A percentile compares a stretch with the other conserved stretches of the same genome.
These are phyloP conservation scores for Pantala flavescens DNA, from an alignment of 1,140 invertebrate genomes.

Conservation along the genomic window DNA sequence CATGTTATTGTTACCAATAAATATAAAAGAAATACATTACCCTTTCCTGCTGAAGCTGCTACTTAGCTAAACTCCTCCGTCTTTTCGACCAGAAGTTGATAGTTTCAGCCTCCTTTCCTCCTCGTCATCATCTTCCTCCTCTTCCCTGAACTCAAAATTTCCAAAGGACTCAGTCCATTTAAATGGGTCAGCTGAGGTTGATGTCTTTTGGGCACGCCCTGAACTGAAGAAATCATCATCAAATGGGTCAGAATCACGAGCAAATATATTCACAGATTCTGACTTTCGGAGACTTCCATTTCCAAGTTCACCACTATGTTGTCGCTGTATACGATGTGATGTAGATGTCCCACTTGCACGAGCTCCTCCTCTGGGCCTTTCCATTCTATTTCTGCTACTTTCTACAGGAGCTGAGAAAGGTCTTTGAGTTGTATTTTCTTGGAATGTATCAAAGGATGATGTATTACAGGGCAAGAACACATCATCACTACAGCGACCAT, in stretches of 20 bases:
- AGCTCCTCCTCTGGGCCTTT: slow-evolving; percentile 25
- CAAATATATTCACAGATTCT: slow-evolving; percentile 78
- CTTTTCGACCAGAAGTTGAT: background rate
- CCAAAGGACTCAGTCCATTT: slow-evolving; percentile 1
- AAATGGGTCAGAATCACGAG: slow-evolving; percentile 68
- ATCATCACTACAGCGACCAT: slow-evolving; percentile 20
- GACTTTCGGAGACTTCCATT: slow-evolving; percentile 43
- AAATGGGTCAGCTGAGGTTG: background rate
- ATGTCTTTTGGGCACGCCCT: slow-evolving; percentile 26
- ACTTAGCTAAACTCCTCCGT: no score
- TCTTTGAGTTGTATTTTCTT: background rate
- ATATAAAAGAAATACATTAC: no score
- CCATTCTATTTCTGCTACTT: slow-evolving; percentile 19
- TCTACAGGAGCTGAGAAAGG: background rate
- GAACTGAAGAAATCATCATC: slow-evolving; percentile 75
- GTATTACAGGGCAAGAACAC: slow-evolving; percentile 22
- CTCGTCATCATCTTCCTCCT: slow-evolving; percentile 9
- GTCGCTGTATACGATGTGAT: slow-evolving; percentile 27
- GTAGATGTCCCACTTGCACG: slow-evolving; percentile 22
- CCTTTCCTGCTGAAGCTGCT: no score
- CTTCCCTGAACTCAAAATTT: background rate
- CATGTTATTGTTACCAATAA: no score
- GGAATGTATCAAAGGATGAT: background rate
- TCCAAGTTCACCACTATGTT: slow-evolving; percentile 25
- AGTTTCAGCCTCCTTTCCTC: background rate